Base-by-base conservation (phyloP, 2,797 vertebrate genomes). In the Eupleurogrammus muticus region DNA sequence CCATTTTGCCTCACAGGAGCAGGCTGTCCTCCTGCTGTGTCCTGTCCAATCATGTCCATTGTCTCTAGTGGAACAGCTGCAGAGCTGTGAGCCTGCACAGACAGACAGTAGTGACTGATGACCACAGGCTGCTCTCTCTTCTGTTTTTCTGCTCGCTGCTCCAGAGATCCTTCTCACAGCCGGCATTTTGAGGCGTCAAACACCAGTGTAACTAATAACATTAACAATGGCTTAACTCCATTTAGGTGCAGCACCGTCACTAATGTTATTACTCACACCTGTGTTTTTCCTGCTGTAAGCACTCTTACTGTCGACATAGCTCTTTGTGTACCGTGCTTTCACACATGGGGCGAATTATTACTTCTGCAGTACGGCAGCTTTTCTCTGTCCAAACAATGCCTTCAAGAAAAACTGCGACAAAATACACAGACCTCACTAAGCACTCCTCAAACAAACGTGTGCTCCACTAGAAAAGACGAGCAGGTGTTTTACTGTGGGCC, bases 21-120 rank as follows among this genome's bases (percentile, higher is more conserved):
- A 46, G 70, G 47, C 64, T 24, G 63, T 61, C 56, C 62, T 20
- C 84, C 77, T 42, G 75, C 83, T 62, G 80, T 49, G 68, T 75
- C 60, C 67, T 23, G 70, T 69, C 72, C 80, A 74, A 34, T 70
- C 84, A 28, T 1, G 61, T 67, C 68, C 49, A 63, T 88, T 85
- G 81, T 90, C 61, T 79, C 35, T 0, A 0, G 51, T 34, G 1
- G 70, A 87, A 57, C 86, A 89, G 87, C 89, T 90, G 89, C 84
- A 65, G 65, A 70, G 73, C 77, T 60, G 77, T 16, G 34, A 69
- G 70, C 36, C 74, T 19, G 54, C 32, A 20, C 73, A 47, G 72
- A 69, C 63, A 63, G 66, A 66, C 10, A 36, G 58, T 35, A 48
- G 11, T 77, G 81, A 80, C 72, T 70, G 78, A 81, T 79, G 81